These are phyloP conservation scores for Pseudochirops cupreus DNA, from an alignment of 2,797 vertebrate species.

Conservation along the genomic window DNA sequence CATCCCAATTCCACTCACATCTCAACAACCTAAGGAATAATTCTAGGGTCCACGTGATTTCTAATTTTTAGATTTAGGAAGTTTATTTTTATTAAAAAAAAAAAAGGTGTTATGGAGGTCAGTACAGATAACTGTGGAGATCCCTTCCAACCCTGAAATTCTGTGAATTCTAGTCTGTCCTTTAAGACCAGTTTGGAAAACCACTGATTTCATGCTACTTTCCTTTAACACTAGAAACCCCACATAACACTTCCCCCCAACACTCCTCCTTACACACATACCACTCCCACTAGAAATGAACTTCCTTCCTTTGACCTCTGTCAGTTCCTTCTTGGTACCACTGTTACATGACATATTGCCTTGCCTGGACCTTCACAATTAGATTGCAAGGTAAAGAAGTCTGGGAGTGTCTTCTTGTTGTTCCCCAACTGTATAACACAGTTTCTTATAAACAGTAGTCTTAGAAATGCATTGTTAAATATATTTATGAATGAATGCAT, in stretches of 20 bases:
- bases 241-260: not conserved
- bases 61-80: not conserved
- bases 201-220: not conserved
- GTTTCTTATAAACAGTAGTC: not conserved
- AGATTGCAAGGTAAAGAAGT: not conserved
- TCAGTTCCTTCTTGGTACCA: not conserved
- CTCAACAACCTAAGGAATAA: not conserved
- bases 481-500: not conserved
- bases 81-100: not conserved
- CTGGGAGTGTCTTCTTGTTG: not conserved
- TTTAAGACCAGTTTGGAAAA: not conserved
- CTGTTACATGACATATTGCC: not conserved
- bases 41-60: not conserved
- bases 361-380: not conserved
- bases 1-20: not conserved
- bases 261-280: not conserved
- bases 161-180: not conserved
- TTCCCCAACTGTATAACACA: not conserved
- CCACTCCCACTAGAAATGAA: not conserved
- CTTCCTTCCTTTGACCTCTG: not conserved
- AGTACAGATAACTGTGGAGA: not conserved
- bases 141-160: not conserved
- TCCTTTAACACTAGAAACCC: not conserved
- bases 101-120: not conserved
- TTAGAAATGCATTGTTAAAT: not conserved